Evolutionary conservation across 2,113 vertebrate species (phyloP).

Genomic region (Odobenus rosmarus): DNA sequence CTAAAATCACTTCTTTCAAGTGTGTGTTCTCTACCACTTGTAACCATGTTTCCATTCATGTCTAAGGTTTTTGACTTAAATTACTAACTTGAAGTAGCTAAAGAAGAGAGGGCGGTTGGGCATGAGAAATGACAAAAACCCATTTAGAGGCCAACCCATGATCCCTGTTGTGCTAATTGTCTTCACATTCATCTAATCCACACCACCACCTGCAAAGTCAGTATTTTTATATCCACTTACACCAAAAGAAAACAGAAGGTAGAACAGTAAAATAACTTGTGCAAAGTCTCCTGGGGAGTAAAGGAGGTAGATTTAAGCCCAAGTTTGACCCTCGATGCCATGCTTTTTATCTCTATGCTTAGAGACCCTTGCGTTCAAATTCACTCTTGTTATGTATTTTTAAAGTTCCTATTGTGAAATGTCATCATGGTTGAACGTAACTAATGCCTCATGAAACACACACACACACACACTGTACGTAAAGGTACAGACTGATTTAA

Average conservation of each 20-base stretch:
- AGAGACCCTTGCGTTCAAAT: background rate
- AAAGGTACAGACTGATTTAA: background rate
- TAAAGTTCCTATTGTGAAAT: background rate
- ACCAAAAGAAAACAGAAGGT: background rate
- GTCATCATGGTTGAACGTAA: background rate
- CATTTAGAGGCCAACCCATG: fast-evolving
- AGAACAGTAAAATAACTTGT: background rate
- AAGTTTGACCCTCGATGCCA: background rate
- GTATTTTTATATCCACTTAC: background rate
- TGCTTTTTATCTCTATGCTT: background rate
- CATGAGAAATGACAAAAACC: background rate
- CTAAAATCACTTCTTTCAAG: conserved; percentile 44
- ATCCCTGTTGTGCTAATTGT: background rate
- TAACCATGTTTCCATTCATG: conserved; percentile 47
- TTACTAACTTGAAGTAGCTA: background rate
- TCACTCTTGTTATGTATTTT: background rate
- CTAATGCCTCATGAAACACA: background rate
- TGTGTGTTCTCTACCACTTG: background rate
- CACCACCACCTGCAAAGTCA: background rate
- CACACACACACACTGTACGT: background rate
- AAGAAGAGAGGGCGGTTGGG: background rate
- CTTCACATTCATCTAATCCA: background rate
- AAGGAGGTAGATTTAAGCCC: background rate
- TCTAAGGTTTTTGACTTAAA: conserved; percentile 53
- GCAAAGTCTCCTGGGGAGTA: background rate